Percentiles rank a stretch among this genome's conserved stretches.
Evolutionary conservation across 2,113 vertebrate species (phyloP).

Genomic region (Prionailurus viverrinus): DNA sequence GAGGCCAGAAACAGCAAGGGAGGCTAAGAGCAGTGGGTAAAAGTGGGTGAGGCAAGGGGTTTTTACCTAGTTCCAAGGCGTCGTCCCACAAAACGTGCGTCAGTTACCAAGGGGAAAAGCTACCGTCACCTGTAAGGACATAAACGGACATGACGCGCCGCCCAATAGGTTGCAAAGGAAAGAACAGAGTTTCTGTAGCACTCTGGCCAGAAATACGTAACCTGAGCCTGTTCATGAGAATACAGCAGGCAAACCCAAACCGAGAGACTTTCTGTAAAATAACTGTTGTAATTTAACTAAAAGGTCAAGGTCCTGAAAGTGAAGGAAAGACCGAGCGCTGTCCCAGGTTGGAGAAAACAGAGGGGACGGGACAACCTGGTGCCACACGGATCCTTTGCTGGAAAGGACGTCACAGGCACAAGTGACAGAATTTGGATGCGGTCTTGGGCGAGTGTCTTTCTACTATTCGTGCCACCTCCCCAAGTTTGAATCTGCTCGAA

Average conservation of each 20-base stretch:
- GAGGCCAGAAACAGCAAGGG: background rate
- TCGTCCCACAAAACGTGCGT: background rate
- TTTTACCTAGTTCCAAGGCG: background rate
- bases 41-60: background rate
- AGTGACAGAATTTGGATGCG: background rate
- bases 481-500: background rate
- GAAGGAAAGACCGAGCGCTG: background rate
- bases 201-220: background rate
- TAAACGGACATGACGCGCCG: background rate
- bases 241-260: background rate
- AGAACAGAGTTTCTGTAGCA: background rate
- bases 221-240: background rate
- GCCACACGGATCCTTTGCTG: too few relatives aligned
- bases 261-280: background rate
- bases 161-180: background rate
- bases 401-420: background rate
- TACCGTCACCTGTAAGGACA: background rate
- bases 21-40: background rate
- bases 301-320: background rate
- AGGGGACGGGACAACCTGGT: rapidly evolving
- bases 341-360: background rate
- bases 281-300: background rate
- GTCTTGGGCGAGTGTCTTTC: background rate
- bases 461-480: background rate
- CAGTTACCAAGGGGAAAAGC: background rate